Evolutionary conservation across 1,140 invertebrate genomes (phyloP).

Genomic region (Muscidifurax raptorellus): DNA sequence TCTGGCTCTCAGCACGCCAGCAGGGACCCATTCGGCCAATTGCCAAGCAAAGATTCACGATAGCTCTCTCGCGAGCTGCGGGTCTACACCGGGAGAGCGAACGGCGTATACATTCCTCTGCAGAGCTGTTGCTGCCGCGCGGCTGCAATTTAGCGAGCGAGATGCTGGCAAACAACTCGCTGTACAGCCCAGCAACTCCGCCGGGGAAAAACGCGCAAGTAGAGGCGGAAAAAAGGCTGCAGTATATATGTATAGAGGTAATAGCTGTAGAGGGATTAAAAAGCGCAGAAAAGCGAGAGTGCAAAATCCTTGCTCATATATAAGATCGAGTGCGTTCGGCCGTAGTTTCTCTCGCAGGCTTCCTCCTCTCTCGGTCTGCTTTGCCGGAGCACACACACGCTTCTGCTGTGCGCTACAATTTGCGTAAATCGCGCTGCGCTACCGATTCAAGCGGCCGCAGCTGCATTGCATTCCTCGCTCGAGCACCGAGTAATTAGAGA

Average conservation of each 20-base stretch:
- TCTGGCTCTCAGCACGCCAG: neutral
- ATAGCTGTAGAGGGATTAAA: neutral
- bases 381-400: neutral
- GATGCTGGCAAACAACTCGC: neutral
- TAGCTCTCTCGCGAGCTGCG: neutral
- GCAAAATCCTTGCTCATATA: neutral
- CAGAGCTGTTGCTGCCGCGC: neutral
- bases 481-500: constrained; percentile 28
- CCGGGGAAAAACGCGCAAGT: neutral
- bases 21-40: constrained; percentile 8
- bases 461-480: constrained; percentile 22
- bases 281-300: constrained; percentile 23
- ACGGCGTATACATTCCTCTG: neutral
- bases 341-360: too few species aligned
- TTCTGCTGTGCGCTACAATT: neutral
- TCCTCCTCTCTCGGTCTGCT: neutral
- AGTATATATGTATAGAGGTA: neutral
- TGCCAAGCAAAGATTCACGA: constrained; percentile 14
- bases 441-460: constrained; percentile 13
- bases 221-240: neutral
- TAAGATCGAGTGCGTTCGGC: neutral
- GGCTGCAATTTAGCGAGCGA: neutral
- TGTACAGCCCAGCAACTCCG: neutral
- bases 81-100: neutral
- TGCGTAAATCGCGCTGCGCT: constrained; percentile 18